These are phyloP conservation scores for Ooceraea biroi DNA, from an alignment of 1,140 invertebrate species.

Conservation along the genomic window DNA sequence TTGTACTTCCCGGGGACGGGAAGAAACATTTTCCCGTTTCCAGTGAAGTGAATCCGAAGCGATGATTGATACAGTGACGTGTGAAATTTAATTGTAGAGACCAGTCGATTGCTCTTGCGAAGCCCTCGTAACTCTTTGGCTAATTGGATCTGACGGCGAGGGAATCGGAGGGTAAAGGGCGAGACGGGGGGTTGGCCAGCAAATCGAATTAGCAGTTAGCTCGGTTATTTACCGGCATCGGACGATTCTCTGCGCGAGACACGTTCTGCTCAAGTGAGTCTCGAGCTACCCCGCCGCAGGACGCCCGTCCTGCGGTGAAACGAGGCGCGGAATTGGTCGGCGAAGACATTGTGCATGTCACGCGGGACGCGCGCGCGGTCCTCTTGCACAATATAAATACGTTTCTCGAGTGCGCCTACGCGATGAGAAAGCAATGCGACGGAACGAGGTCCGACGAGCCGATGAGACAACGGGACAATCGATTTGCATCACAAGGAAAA, in stretches of 20 bases:
- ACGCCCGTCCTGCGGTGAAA: slow-evolving; percentile 47
- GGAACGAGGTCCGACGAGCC: neutral
- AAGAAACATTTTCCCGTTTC: slow-evolving; percentile 27
- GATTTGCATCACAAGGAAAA: neutral
- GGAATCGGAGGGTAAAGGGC: neutral
- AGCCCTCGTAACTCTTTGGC: slow-evolving; percentile 62
- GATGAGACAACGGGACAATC: neutral
- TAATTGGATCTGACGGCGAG: slow-evolving; percentile 71
- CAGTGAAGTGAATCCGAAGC: slow-evolving; percentile 42
- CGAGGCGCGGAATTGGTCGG: slow-evolving; percentile 54
- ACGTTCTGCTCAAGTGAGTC: slow-evolving; percentile 61
- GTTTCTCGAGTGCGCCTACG: slow-evolving; percentile 22
- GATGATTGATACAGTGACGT: slow-evolving; percentile 51
- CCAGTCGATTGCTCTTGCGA: slow-evolving; percentile 67
- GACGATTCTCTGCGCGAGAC: slow-evolving; percentile 64
- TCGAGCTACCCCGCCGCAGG: slow-evolving; percentile 28
- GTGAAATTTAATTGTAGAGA: slow-evolving; percentile 69
- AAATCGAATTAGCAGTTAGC: slow-evolving; percentile 75
- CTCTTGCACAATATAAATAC: slow-evolving; percentile 19
- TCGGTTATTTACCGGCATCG: slow-evolving; percentile 73
- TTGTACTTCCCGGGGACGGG: neutral
- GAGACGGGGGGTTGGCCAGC: slow-evolving; percentile 22
- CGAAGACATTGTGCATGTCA: slow-evolving; percentile 46
- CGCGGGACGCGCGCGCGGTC: slow-evolving; percentile 25
- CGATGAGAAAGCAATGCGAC: neutral